Conservation (phyloP, 2,888 invertebrate genomes). For the Dendrolimus pini region DNA sequence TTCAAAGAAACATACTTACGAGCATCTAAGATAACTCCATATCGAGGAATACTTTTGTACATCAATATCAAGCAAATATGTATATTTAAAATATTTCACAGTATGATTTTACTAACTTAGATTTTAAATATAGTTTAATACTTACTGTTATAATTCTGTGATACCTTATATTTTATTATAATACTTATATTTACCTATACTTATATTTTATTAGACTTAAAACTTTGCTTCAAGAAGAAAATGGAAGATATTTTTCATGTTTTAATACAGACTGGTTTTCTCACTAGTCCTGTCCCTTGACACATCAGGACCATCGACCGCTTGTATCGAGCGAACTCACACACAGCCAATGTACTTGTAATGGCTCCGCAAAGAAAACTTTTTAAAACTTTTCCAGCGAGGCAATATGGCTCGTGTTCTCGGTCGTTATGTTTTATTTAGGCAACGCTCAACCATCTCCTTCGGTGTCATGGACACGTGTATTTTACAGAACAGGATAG, state of each 20-base stretch:
- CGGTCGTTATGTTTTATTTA: constrained; percentile 75
- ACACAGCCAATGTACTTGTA: constrained; percentile 66
- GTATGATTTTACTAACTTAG: no score
- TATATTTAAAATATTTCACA: no score
- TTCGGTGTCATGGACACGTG: constrained; percentile 32
- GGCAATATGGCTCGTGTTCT: constrained; percentile 78
- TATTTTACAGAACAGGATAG: constrained; percentile 37
- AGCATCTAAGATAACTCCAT: no score
- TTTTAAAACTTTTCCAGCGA: constrained; percentile 77
- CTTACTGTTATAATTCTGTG: no score
- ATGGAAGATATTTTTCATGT: constrained; percentile 3
- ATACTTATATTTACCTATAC: no score
- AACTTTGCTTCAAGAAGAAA: background rate
- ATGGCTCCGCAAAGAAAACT: constrained; percentile 78
- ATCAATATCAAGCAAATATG: no score
- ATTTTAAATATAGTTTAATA: no score
- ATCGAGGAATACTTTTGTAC: no score
- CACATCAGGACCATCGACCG: constrained; percentile 55
- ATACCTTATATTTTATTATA: no score
- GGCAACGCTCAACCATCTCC: constrained; percentile 58
- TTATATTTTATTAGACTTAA: no score
- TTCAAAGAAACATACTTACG: no score
- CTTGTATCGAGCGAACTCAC: constrained; percentile 56
- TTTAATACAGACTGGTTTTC: constrained; percentile 2
- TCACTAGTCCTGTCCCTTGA: constrained; percentile 17